These are phyloP conservation scores for Amphipoea oculea DNA, from an alignment of 2,888 invertebrate genomes.

Conservation along the genomic window DNA sequence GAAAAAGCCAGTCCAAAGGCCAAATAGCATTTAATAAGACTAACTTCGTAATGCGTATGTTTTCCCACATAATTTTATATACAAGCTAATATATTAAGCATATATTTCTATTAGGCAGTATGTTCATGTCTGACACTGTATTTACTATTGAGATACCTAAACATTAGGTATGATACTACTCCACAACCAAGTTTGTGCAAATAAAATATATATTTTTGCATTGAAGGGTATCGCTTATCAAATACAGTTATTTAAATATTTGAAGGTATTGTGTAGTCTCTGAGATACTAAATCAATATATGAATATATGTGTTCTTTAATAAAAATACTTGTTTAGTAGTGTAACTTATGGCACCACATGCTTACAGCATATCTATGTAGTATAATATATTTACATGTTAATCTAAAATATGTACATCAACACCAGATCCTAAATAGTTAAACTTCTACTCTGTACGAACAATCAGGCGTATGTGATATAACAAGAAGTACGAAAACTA, in stretches of 20 bases:
- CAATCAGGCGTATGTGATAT: slow-evolving; percentile 67
- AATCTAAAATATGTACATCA: slow-evolving; percentile 69
- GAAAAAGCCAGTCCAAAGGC: slow-evolving; percentile 88
- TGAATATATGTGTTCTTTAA: slow-evolving; percentile 70
- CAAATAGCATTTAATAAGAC: slow-evolving; percentile 86
- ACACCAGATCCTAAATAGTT: slow-evolving; percentile 72
- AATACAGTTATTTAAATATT: slow-evolving; percentile 47
- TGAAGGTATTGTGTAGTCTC: slow-evolving; percentile 48
- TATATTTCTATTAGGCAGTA: slow-evolving; percentile 66
- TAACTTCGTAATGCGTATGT: slow-evolving; percentile 90
- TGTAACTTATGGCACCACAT: slow-evolving; percentile 89
- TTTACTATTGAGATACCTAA: slow-evolving; percentile 56
- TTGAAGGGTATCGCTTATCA: slow-evolving; percentile 49
- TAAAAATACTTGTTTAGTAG: slow-evolving; percentile 82
- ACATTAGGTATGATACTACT: slow-evolving; percentile 51
- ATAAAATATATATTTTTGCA: slow-evolving; percentile 51
- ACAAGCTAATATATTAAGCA: slow-evolving; percentile 80
- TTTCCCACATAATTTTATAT: slow-evolving; percentile 89
- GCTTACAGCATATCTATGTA: slow-evolving; percentile 85
- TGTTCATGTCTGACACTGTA: slow-evolving; percentile 47
- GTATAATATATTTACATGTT: slow-evolving; percentile 78
- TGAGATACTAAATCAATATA: slow-evolving; percentile 58
- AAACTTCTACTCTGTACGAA: slow-evolving; percentile 66
- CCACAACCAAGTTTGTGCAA: slow-evolving; percentile 67
- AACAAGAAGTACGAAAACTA: slow-evolving; percentile 68